These are phyloP conservation scores for Hirtodrosophila cameraria DNA, from an alignment of 2,888 invertebrate species.

Conservation along the genomic window DNA sequence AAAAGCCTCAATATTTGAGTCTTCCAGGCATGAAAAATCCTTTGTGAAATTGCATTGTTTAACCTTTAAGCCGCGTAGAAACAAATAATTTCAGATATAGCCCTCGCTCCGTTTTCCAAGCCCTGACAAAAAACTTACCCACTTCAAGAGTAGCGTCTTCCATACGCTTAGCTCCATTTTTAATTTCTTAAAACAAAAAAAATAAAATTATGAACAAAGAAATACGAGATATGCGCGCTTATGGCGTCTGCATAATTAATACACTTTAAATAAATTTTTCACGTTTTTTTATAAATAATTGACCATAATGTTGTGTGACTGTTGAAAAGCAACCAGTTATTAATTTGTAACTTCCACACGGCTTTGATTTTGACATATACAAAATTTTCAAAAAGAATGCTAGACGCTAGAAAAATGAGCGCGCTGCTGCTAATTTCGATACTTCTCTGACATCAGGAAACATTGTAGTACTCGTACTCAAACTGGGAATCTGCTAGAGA, in stretches of 20 bases:
- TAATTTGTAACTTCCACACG: too few relatives aligned
- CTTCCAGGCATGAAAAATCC: slow-evolving; percentile 70
- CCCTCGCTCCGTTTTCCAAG: background rate
- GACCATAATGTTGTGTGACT: background rate
- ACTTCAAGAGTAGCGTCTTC: slow-evolving; percentile 73
- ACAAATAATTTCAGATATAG: background rate
- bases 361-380: background rate
- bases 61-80: slow-evolving; percentile 55
- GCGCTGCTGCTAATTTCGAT: slow-evolving; percentile 21
- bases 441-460: background rate
- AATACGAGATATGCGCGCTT: background rate
- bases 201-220: background rate
- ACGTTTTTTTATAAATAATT: too few relatives aligned
- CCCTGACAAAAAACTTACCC: slow-evolving; percentile 62
- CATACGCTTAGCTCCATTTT: slow-evolving; percentile 69
- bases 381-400: background rate
- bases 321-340: background rate
- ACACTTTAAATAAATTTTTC: background rate
- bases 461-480: background rate
- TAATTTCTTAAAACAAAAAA: background rate
- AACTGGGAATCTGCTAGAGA: too few relatives aligned
- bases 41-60: slow-evolving; percentile 72
- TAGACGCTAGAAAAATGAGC: slow-evolving; percentile 33
- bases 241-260: background rate
- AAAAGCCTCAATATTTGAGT: slow-evolving; percentile 80